phyloP scores from a whole-genome alignment of 2,113 vertebrate species.

The Pterophyllum scalare region DNA sequence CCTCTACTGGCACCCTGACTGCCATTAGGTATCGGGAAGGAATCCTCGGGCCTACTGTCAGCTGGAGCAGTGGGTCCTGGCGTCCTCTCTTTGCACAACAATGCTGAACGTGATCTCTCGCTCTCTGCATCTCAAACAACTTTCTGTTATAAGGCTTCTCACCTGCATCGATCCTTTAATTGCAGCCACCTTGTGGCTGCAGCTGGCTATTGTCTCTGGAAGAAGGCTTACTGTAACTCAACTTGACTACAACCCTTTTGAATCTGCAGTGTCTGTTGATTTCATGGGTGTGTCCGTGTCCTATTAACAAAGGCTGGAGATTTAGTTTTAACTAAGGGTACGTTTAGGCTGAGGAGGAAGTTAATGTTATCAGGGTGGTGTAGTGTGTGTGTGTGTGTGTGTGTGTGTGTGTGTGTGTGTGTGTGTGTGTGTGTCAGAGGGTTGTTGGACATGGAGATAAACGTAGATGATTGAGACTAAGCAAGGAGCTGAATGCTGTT shows the following conservation, averaged over 20 bases:
- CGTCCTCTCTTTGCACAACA: too few relatives aligned
- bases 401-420: background rate
- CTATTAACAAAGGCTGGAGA: background rate
- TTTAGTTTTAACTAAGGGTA: background rate
- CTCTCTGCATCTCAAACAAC: background rate
- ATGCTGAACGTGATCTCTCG: background rate
- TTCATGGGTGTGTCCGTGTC: background rate
- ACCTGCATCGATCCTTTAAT: background rate
- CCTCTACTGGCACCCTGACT: too few relatives aligned
- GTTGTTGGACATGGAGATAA: background rate
- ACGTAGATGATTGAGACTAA: background rate
- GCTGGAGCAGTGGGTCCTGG: too few relatives aligned
- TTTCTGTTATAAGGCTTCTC: background rate
- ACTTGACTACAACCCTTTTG: background rate
- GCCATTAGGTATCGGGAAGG: too few relatives aligned
- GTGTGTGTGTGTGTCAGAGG: background rate
- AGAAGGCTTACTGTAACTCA: background rate
- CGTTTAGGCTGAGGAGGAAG: background rate
- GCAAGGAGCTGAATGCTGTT: background rate
- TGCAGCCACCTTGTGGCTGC: background rate
- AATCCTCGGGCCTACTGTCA: too few relatives aligned
- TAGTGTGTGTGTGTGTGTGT: too few relatives aligned
- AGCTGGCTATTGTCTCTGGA: background rate
- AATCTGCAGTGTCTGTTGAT: background rate
- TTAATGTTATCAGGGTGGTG: background rate